Evolutionary conservation across 2,797 vertebrate genomes (phyloP), one percentile per base, ranked within the genome.

Genomic region (Lophotriccus pileatus): DNA sequence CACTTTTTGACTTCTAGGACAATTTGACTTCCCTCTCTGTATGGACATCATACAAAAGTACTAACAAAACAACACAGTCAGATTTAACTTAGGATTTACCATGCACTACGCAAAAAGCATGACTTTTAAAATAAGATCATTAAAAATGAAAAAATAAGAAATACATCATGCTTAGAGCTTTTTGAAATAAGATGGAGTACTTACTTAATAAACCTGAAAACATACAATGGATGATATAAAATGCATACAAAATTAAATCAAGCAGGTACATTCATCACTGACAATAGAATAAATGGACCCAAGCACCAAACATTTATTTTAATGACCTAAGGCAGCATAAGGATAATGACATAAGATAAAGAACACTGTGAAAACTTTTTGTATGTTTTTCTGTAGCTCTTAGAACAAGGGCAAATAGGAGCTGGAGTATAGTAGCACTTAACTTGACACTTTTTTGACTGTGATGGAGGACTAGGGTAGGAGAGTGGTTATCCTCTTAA

Each of bases 211-310:
- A 96, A 93, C 36, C 74, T 95, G 93, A 94, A 97, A 97, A 96
- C 77, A 92, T 93, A 96, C 91, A 96, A 90, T 90, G 37, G 94
- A 77, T 7, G 17, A 96, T 96, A 96, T 94, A 97, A 97, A 98
- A 97, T 91, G 89, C 96, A 96, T 95, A 62, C 68, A 95, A 96
- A 97, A 98, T 98, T 95, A 97, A 97, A 96, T 89, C 80, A 96
- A 98, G 53, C 95, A 97, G 96, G 82, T 95, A 47, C 93, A 98
- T 98, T 97, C 91, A 97, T 98, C 98, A 98, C 85, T 97, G 97
- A 96, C 96, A 97, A 68, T 94, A 97, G 95, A 96, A 97, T 97
- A 97, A 98, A 97, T 97, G 96, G 94, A 93, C 77, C 75, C 91
- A 82, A 93, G 84, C 52, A 78, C 67, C 87, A 95, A 98, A 93